Conservation (phyloP, 2,113 vertebrate genomes). For the Macroglossus sobrinus region DNA sequence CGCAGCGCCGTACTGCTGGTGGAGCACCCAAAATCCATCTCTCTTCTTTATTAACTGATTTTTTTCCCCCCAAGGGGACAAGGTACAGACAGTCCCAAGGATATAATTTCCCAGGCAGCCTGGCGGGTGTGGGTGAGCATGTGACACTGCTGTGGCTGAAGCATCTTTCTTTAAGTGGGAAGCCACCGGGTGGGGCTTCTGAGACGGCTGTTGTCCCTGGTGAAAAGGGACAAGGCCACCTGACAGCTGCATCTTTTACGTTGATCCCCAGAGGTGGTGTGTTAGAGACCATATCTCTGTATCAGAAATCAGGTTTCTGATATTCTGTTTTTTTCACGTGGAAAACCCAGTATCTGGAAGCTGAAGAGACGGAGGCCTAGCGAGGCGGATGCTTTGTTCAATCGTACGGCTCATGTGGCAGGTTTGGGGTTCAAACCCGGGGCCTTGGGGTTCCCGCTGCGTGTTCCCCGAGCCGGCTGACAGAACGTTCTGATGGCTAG, state of each 20-base stretch:
- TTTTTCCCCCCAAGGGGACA: too few relatives aligned
- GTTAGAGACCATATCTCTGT: not conserved
- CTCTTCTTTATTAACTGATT: not conserved
- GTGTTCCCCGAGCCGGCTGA: not conserved
- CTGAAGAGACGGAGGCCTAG: not conserved
- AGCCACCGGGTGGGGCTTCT: not conserved
- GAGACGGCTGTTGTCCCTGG: not conserved
- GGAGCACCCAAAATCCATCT: not conserved
- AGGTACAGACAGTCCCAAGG: not conserved
- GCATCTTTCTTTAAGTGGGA: not conserved
- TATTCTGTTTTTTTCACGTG: not conserved
- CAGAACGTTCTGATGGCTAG: not conserved
- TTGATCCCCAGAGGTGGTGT: not conserved
- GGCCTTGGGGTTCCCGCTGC: accelerated
- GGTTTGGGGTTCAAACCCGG: not conserved
- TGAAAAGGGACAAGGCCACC: not conserved
- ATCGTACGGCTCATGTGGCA: too few relatives aligned
- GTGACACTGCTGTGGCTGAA: not conserved
- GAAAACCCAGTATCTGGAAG: not conserved
- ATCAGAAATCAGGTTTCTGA: not conserved
- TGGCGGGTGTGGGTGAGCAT: too few relatives aligned
- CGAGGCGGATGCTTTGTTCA: not conserved
- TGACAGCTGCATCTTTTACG: not conserved
- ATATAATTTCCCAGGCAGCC: not conserved
- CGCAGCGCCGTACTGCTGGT: not conserved